Base-by-base conservation (phyloP, 1,140 invertebrate species). In the Cotesia glomerata region DNA sequence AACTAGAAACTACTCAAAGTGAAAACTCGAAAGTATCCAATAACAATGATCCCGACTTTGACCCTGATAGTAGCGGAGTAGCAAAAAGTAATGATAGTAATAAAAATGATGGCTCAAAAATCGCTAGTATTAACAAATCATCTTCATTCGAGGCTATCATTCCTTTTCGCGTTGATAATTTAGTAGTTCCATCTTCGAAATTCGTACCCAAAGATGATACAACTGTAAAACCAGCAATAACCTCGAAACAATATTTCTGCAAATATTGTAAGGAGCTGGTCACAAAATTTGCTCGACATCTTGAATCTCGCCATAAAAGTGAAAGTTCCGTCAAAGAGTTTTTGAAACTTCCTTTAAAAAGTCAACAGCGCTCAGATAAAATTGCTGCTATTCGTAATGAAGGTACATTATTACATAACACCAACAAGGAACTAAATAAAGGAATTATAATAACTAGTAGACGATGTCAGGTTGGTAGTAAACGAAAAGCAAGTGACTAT, bases 201-300 rank as follows among this genome's bases (percentile, higher is more conserved):
- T 36, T 36, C n/a, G 35, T 4, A 36, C 7, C 35, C 35, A 36
- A 36, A 36, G n/a, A n/a, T n/a, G n/a, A 36, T 7, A 7, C 35
- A 52, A 52, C n/a, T n/a, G n/a, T n/a, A 11, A 52, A 52, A n/a
- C 51, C 4, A 11, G 9, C 11, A n/a, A 52, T 52, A 3, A 14
- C 14, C 9, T 52, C 51, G 3, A 52, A 52, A 11, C 51, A 61
- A 59, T 62, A 73, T 61, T 73, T 73, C 32, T 73, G 71, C 35
- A 5, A 11, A 26, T 73, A 58, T 36, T 73, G 71, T 52, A 35
- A 67, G 5, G 59, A 65, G 18, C 16, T 67, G 16, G 32, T 45
- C 16, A 59, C 56, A 4, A 73, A 73, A 45, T 67, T 68, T 45
- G 65, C 71, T 14, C 16, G 71, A n/a, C 64, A 73, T 68, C n/a